Conservation (phyloP, 2,797 vertebrate species). For the Acrocephalus scirpaceus region DNA sequence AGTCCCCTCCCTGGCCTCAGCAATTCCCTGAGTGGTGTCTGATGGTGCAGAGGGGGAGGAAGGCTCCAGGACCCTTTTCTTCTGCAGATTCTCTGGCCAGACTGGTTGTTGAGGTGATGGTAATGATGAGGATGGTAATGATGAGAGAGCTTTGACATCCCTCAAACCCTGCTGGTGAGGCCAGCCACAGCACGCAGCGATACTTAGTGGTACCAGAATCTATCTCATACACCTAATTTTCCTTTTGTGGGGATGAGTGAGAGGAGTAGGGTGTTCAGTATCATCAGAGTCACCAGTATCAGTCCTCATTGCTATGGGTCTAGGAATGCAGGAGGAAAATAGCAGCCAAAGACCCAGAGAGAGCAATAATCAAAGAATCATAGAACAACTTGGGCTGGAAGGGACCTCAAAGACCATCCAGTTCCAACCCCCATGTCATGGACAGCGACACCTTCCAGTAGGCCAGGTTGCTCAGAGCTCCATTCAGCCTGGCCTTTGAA, state of each 20-base stretch:
- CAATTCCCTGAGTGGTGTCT: rapidly evolving
- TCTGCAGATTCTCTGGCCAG: background rate
- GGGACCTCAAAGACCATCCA: background rate
- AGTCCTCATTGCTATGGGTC: background rate
- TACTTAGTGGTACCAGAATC: background rate
- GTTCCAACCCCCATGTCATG: background rate
- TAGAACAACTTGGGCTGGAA: background rate
- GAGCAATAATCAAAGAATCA: background rate
- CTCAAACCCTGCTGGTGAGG: background rate
- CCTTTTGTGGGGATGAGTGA: background rate
- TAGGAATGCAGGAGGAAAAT: background rate
- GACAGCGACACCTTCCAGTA: background rate
- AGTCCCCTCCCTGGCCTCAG: background rate
- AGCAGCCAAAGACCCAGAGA: background rate
- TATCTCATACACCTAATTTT: background rate
- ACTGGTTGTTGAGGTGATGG: rapidly evolving
- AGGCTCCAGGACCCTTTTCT: background rate
- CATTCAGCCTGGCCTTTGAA: background rate
- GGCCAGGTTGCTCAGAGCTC: background rate
- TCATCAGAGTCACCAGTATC: background rate
- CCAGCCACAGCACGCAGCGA: background rate
- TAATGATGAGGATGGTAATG: background rate
- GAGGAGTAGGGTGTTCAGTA: background rate
- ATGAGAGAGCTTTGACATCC: background rate
- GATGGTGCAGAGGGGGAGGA: background rate